These are phyloP conservation scores for Enteromius trimaculatus DNA, from an alignment of 2,797 vertebrate species.

Conservation along the genomic window DNA sequence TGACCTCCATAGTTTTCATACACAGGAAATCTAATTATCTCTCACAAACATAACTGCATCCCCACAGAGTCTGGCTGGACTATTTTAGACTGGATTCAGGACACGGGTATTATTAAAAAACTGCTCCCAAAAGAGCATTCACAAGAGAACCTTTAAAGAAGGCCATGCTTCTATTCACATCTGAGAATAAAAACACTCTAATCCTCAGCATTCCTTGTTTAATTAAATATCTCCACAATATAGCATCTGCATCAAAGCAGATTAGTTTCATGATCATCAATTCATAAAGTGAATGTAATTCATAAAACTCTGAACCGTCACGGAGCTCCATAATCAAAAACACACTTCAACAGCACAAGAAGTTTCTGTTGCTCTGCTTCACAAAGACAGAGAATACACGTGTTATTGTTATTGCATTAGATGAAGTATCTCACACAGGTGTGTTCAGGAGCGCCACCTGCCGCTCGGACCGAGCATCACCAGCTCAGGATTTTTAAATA, in stretches of 20 bases:
- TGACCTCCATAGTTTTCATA: background rate
- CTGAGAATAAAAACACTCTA: background rate
- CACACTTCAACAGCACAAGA: background rate
- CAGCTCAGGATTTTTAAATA: too few species aligned
- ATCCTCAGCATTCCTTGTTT: background rate
- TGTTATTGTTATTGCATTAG: too few species aligned
- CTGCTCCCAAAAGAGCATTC: background rate
- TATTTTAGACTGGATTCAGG: background rate
- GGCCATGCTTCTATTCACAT: background rate
- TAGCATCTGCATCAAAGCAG: background rate
- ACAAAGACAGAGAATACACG: too few species aligned
- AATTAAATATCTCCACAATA: background rate
- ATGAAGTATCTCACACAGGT: too few species aligned
- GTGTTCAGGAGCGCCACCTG: too few species aligned
- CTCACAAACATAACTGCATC: background rate
- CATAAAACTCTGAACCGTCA: background rate
- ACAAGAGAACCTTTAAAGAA: background rate
- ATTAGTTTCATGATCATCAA: background rate
- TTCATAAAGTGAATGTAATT: background rate
- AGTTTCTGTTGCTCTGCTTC: too few species aligned
- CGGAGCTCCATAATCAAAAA: background rate
- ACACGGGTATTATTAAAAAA: background rate
- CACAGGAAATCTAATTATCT: background rate
- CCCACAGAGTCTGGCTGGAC: background rate
- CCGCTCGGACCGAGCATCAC: too few species aligned